Base-by-base conservation (phyloP, 2,797 vertebrate genomes). In the Amazona ochrocephala region DNA sequence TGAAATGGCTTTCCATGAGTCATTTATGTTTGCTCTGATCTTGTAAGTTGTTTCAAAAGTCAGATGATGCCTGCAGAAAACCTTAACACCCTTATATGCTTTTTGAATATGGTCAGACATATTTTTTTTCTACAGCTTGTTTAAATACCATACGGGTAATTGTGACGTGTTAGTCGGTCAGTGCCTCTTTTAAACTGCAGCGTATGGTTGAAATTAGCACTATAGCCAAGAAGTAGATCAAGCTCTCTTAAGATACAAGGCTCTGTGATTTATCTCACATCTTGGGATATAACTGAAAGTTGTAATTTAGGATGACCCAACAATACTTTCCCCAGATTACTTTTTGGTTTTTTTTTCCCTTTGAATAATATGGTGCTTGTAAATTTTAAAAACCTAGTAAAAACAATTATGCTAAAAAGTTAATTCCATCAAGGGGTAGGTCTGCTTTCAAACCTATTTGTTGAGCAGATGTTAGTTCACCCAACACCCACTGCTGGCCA, bases 91-190 rank as follows among this genome's bases (percentile, higher is more conserved):
- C 42, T 86, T 64, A 84, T 58, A 79, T n/a, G 71, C 44, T 88
- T 93, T 94, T 84, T 37, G 88, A 94, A 90, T 95, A 88, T 53
- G 21, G 9, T 76, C 58, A 84, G 71, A 90, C 85, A 75, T 74
- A 39, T 53, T 0, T 73, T 88, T 88, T 93, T 96, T 61, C 89
- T 91, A 65, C 67, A 94, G 67, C 45, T 84, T 95, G 64, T 82
- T 94, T 93, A 94, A 95, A 91, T 77, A 77, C 64, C 87, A 94
- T 77, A 90, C 88, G 93, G 83, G 91, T 96, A 96, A 96, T 96
- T 94, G 95, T 89, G 85, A 96, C 89, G 77, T 93, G 91, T 89
- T 93, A 91, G 85, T 91, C 94, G 44, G 83, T 87, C 89, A 92
- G 30, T 79, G 51, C 42, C 60, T 92, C 80, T 84, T 94, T 92